Evolutionary conservation across 2,888 invertebrate genomes (phyloP).

Genomic region (Agrotis ipsilon): DNA sequence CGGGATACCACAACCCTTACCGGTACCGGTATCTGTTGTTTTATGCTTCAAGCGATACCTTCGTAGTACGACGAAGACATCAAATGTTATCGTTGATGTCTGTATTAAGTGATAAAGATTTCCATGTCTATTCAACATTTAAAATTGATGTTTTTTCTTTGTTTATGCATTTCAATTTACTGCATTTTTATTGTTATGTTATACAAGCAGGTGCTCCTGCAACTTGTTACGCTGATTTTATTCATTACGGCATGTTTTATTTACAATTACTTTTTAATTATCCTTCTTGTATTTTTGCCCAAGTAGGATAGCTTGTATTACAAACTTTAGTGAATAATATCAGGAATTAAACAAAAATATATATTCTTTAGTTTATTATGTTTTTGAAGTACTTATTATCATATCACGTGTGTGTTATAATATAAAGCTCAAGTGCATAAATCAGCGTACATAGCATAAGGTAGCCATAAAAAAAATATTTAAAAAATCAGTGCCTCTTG

Average conservation of each 20-base stretch:
- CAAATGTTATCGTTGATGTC: neutral
- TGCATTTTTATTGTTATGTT: conserved; percentile 4
- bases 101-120: conserved; percentile 3
- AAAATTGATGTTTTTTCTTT: conserved; percentile 5
- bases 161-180: conserved; percentile 2
- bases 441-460: too few relatives aligned
- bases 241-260: neutral
- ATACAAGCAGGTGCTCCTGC: neutral
- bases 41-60: neutral
- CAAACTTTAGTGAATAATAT: too few relatives aligned
- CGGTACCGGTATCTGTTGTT: conserved; percentile 5
- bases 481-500: too few relatives aligned
- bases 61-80: neutral
- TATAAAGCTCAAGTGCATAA: too few relatives aligned
- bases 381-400: neutral
- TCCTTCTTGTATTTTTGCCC: neutral
- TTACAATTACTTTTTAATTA: conserved; percentile 2
- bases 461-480: too few relatives aligned
- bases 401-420: too few relatives aligned
- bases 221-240: conserved; percentile 3
- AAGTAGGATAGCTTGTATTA: neutral
- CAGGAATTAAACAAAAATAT: too few relatives aligned
- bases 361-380: neutral
- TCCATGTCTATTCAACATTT: conserved; percentile 7
- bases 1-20: conserved; percentile 61